Base-by-base conservation (phyloP, 2,888 invertebrate species). In the Drosophila longiperda region DNA sequence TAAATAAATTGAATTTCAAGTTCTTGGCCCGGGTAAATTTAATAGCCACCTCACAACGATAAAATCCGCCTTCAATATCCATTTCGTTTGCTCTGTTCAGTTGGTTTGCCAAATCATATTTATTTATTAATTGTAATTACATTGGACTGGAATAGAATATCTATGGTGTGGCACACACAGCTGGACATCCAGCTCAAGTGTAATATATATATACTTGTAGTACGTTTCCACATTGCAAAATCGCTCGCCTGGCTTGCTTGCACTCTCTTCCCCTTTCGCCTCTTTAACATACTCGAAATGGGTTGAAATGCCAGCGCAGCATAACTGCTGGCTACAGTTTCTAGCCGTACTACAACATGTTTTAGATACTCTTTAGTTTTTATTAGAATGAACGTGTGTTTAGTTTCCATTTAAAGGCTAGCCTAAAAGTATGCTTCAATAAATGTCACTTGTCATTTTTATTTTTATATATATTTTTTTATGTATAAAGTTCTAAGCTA, bases 71-170 rank as follows among this genome's bases (percentile, higher is more conserved):
- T 7, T 20, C 26, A 29, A 48, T 42, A 33, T 61, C 34, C 42
- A 50, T 72, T 71, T 36, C 49, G 29, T 55, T 34, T 26, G 32
- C 53, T 55, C 69, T 48, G 29, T 60, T 71, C 71, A 69, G 71
- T 77, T 76, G 73, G 73, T 73, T 61, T 63, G 50, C 66, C 66
- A 82, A 87, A 87, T 89, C 84, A 81, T 81, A 89, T 87, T 87
- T 84, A 87, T 89, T 89, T 87, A 89, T 89, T 89, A 89, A 79
- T 81, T 84, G 66, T 82, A 87, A 87, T 89, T 87, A 81, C 84
- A 81, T 87, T 84, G 66, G 68, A 58, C 72, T 70, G 67, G 70
- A 61, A 70, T 45, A 40, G 26, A 40, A 36, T 40, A 66, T 54
- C 68, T 12, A 6, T 7, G 54, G 38, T 36, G 57, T 20, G 48